phyloP scores from a whole-genome alignment of 2,888 invertebrate genomes.

The Vandiemenella viatica region DNA sequence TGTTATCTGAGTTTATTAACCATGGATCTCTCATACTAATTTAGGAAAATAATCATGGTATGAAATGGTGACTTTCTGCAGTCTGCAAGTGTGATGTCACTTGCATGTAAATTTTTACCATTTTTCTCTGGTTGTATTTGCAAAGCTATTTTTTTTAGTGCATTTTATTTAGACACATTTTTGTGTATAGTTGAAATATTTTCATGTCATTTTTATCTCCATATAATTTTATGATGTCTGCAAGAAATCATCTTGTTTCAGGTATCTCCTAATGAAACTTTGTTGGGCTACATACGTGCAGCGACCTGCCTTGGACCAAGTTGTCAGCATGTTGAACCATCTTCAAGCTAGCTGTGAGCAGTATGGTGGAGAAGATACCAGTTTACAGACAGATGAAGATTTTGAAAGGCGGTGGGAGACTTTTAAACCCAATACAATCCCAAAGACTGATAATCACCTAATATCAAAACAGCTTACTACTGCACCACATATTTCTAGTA shows the following conservation, averaged over 20 bases:
- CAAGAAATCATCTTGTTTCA: slow-evolving; percentile 29
- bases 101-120: too few species aligned
- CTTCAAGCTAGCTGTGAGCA: slow-evolving; percentile 23
- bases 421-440: slow-evolving; percentile 46
- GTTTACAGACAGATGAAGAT: slow-evolving; percentile 31
- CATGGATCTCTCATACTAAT: too few species aligned
- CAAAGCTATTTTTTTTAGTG: too few species aligned
- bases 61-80: too few species aligned
- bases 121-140: too few species aligned
- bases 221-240: slow-evolving; percentile 13
- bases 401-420: slow-evolving; percentile 63
- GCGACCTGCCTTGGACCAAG: slow-evolving; percentile 35
- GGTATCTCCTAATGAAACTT: slow-evolving; percentile 55
- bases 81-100: too few species aligned
- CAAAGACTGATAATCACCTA: slow-evolving; percentile 34
- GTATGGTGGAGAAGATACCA: slow-evolving; percentile 14
- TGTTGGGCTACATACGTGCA: slow-evolving; percentile 43
- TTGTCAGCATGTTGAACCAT: slow-evolving; percentile 35
- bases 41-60: too few species aligned
- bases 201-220: slow-evolving; percentile 4
- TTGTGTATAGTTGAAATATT: too few species aligned
- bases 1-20: too few species aligned
- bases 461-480: neutral
- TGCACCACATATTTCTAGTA: neutral
- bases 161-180: too few species aligned